Evolutionary conservation across 2,113 vertebrate genomes (phyloP), one percentile per base, ranked within the genome.

Genomic region (Istiophorus platypterus): DNA sequence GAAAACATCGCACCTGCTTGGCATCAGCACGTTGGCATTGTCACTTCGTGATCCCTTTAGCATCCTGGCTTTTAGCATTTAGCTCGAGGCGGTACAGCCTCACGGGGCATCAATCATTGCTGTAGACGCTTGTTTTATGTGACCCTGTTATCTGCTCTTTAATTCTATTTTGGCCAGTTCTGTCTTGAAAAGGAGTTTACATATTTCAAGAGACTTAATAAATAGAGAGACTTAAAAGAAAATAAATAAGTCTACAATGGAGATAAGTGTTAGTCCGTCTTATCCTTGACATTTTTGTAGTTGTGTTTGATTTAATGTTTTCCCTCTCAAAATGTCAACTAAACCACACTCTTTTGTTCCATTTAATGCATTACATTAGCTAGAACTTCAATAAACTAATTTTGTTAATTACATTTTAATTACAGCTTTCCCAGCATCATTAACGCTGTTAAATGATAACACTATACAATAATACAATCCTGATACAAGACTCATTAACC

Each of bases 131-230:
- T 7, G 37, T 39, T 39, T 7, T 10, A 39, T 10, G 37, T 39
- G 42, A 45, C 42, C 17, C 42, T 45, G 42, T 39, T 39, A 39
- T 9, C 37, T 39, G 7, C 1, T 39, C 37, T 18, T 15, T 17
- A 47, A 5, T 47, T 47, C 17, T 47, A 18, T 47, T 18, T 18
- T 47, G 45, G 15, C 56, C 20, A 7, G 13, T 20, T 18, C 54
- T 31, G 22, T 31, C 8, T 59, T 34, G 41, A 24, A n/a, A 29
- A 72, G 63, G 27, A 15, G 7, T 24, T 52, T 2, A 47, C 34
- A 17, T 56, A 62, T 63, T 56, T 54, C 34, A 37, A 69, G 57
- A 54, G 37, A 70, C 37, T 82, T 64, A 34, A 34, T 34, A 34
- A 34, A 6, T 34, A 34, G 6, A 34, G 27, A 59, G 17, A 4